Base-by-base conservation (phyloP, 2,113 vertebrate genomes). In the Tachuris rubrigastra region DNA sequence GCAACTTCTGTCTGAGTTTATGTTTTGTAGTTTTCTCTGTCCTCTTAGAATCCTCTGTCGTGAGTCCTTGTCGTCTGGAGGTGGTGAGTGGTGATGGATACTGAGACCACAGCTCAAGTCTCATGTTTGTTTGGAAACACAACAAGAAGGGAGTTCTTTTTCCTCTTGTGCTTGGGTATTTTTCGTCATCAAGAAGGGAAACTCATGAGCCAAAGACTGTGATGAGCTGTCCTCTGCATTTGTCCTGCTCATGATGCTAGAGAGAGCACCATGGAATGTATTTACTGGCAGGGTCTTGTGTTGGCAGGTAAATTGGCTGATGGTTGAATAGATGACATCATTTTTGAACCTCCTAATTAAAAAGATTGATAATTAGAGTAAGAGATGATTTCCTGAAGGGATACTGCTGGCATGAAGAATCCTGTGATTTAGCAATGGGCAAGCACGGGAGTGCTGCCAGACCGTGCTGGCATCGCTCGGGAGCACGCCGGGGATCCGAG, bases 341-440 rank as follows among this genome's bases (percentile, higher is more conserved):
- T 52, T 72, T 76, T 47, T 74, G 33, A 78, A 65, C 55, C 68
- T 81, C 68, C 87, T 84, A 66, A 88, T 95, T 92, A 94, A 89
- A 84, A 86, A 68, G 76, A 93, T 82, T 72, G 93, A 87, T 94
- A 81, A 87, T 39, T 89, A 47, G 68, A 73, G 76, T 58, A 60
- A 81, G 77, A 90, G 60, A 33, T 82, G 0, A 60, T 72, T 93
- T 95, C 86, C 90, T 88, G 85, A 86, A 84, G 72, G 79, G 79
- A 28, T 72, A 8, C 52, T 63, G 59, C 79, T 88, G 89, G 50
- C 76, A 60, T 4, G 28, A 49, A 24, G 88, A 37, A 37, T 60
- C 5, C 56, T 39, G 65, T 55, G 76, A 68, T 78, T 71, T 67
- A 83, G 68, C 1, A 5, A 8, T 3, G 52, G 82, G 49, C 3